Base-by-base conservation (phyloP, 2,797 vertebrate species). In the Cryptoblepharus egeriae region DNA sequence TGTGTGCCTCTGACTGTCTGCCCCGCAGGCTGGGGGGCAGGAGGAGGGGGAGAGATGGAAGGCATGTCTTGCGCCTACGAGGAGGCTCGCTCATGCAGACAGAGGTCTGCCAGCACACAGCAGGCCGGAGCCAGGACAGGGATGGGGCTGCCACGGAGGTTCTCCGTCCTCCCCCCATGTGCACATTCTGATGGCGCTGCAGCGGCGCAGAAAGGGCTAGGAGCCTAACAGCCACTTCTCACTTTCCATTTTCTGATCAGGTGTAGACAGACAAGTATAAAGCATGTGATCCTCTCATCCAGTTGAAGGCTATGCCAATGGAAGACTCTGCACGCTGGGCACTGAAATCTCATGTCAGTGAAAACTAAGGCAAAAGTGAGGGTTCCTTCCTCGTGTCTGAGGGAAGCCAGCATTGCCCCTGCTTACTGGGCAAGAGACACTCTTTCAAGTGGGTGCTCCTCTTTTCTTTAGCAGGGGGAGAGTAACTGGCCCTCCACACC, bases 51-150 rank as follows among this genome's bases (percentile, higher is more conserved):
- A 65, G 57, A 85, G 83, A 88, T 84, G 61, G 87, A 90, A 90
- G 70, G 64, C 90, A 89, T 90, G 87, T 95, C 95, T 95, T 74
- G 95, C 96, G 97, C 97, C 96, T 89, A 90, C 86, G 92, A 91
- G 92, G 77, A 92, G 92, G 90, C 87, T 90, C 92, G 90, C 82
- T 93, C 92, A 89, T 91, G 91, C 91, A 92, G 88, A 95, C 79
- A 90, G 89, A 94, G 92, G 90, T 88, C 83, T 79, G 77, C 91
- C 67, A 86, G 88, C 76, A 88, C 92, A 90, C 79, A 87, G 91
- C 85, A 84, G 84, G 88, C 83, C 82, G 32, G 81, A 83, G 84
- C 75, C 84, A 84, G 78, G 57, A 89, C 87, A 72, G 82, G 85
- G 88, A 89, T 63, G 87, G 83, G 81, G 77, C 89, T 9, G 74